These are phyloP conservation scores for human DNA, from an alignment of 2,113 vertebrate genomes.

Conservation along the genomic window DNA sequence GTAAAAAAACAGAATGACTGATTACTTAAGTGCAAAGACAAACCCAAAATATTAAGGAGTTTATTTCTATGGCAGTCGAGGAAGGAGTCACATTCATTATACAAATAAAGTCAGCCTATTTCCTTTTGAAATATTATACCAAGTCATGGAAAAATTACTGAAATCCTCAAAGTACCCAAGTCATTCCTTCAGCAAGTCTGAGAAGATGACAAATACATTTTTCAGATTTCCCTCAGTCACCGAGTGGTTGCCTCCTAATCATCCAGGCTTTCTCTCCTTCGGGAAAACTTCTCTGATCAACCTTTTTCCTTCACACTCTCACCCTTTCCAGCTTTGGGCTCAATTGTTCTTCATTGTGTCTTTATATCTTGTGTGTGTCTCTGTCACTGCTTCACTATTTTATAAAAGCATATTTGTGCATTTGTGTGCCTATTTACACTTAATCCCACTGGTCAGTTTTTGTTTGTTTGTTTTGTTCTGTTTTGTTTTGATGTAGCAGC, in stretches of 20 bases:
- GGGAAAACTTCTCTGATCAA: background rate
- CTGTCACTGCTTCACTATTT: background rate
- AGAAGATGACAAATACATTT: background rate
- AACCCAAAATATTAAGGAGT: background rate
- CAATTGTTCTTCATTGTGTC: background rate
- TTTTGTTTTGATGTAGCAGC: background rate
- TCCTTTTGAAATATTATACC: background rate
- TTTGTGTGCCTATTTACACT: background rate
- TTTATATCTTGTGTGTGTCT: background rate
- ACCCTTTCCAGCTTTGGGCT: background rate
- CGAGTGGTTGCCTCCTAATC: too few species aligned
- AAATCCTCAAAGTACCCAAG: background rate
- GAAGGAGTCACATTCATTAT: background rate
- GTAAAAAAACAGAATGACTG: slow-evolving; percentile 62
- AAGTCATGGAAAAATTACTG: background rate
- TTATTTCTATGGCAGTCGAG: background rate
- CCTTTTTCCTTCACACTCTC: background rate
- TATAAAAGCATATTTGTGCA: background rate
- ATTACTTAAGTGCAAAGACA: slow-evolving; percentile 7
- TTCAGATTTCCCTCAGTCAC: background rate
- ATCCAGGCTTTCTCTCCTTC: background rate
- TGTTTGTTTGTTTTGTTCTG: too few species aligned
- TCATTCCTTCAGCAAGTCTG: background rate
- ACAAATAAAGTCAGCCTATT: background rate
- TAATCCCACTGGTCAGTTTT: background rate